A percentile compares a stretch with the other conserved stretches of the same genome.
Conservation (phyloP, 2,888 invertebrate genomes). For the Dexiosoma caninum region DNA sequence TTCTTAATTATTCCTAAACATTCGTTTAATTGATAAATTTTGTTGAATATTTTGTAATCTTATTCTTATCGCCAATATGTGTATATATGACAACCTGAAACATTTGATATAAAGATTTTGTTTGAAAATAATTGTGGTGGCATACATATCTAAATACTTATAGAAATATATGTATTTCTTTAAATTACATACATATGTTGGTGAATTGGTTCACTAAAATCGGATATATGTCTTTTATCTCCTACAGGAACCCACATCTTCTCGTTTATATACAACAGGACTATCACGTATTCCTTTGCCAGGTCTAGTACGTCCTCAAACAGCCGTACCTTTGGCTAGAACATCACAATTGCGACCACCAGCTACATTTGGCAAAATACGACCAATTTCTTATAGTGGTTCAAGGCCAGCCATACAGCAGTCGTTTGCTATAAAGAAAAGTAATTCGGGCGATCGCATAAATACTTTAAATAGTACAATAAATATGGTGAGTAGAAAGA, state of each 20-base stretch:
- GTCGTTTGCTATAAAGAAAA: slow-evolving; percentile 62
- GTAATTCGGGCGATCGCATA: slow-evolving; percentile 67
- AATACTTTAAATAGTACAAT: slow-evolving; percentile 72
- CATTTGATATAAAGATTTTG: too few species aligned
- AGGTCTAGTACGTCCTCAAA: slow-evolving; percentile 67
- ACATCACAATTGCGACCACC: slow-evolving; percentile 58
- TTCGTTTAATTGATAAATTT: too few species aligned
- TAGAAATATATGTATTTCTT: too few species aligned
- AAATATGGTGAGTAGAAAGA: slow-evolving; percentile 71
- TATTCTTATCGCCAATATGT: too few species aligned
- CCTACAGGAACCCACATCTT: slow-evolving; percentile 73
- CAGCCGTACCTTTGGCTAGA: slow-evolving; percentile 35
- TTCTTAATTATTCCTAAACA: too few species aligned
- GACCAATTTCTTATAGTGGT: slow-evolving; percentile 68
- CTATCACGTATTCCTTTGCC: slow-evolving; percentile 75
- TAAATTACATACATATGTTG: too few species aligned
- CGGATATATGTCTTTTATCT: not conserved
- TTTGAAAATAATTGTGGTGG: too few species aligned
- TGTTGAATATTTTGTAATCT: too few species aligned
- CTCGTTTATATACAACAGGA: slow-evolving; percentile 72
- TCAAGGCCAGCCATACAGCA: slow-evolving; percentile 61
- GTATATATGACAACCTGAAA: too few species aligned
- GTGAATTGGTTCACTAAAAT: too few species aligned
- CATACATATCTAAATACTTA: too few species aligned
- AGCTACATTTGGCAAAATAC: slow-evolving; percentile 46